Base-by-base conservation (phyloP, 2,888 invertebrate species). In the Hanleya hanleyi region DNA sequence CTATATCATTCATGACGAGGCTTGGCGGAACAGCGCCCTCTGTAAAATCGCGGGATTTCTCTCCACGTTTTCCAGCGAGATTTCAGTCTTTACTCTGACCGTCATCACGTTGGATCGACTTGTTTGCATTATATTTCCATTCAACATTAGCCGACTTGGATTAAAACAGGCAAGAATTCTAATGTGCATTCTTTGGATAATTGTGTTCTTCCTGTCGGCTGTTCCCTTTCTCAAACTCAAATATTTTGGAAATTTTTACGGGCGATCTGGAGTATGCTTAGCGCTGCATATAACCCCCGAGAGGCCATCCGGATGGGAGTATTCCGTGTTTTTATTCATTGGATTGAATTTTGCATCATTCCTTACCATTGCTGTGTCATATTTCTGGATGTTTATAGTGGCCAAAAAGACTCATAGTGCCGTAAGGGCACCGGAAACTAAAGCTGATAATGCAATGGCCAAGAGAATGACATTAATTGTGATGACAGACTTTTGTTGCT, bases 271-370 rank as follows among this genome's bases (percentile, higher is more conserved):
- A 0, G 92, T 92, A 6, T 92, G 92, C 76, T 86, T 92, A 50
- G 92, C 92, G 1, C 87, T 92, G 33, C 92, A 92, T 83, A 92
- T 92, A 67, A 92, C 92, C 5, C 89, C 90, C 9, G 91, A 91
- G 49, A 90, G 91, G 76, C 92, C 92, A 0, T 89, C 86, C 67
- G 92, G 92, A 12, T 92, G 92, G 92, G 91, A 92, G 81, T 92
- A 92, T 83, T 92, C 92, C 0, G 92, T 92, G 29, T 91, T 91
- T 77, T 89, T 92, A n/a, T 92, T 92, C 82, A 83, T 92, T 22
- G 92, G 91, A 29, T 79, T 92, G 47, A 92, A 92, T 83, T 86
- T 92, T 68, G 75, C 90, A 1, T 92, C 92, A 22, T 91, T 92
- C 81, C 79, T 90, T 38, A 86, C 91, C 61, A 92, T 92, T 70